These are phyloP conservation scores for Acanthiza pusilla DNA, from an alignment of 2,797 vertebrate species.

Conservation along the genomic window DNA sequence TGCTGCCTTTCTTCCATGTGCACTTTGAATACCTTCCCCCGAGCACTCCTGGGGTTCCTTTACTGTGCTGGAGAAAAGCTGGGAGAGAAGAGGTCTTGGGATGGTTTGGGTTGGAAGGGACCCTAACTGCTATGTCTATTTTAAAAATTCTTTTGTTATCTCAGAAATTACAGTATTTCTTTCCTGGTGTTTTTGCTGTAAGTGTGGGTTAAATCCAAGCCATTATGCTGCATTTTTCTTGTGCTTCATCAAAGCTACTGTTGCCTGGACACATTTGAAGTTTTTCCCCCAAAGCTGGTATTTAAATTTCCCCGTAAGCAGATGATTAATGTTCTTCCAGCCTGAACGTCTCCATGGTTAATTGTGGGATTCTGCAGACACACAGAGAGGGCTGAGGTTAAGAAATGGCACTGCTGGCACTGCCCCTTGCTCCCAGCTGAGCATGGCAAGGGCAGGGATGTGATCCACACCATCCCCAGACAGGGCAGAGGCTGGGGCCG, in stretches of 20 bases:
- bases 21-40: not conserved
- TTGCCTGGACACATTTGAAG: conserved; percentile 42
- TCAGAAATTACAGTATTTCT: not conserved
- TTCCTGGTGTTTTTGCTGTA: not conserved
- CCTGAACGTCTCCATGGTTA: conserved; percentile 2
- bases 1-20: not conserved
- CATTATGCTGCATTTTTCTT: not conserved
- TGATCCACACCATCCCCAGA: not conserved
- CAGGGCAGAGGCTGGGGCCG: not conserved
- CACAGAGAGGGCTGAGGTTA: not conserved
- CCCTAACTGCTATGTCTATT: not conserved
- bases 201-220: conserved; percentile 20
- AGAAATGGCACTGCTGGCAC: not conserved
- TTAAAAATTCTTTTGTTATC: not conserved
- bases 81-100: not conserved
- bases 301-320: conserved; percentile 1
- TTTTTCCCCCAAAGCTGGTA: conserved; percentile 2
- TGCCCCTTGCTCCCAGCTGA: not conserved
- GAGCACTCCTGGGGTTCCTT: not conserved
- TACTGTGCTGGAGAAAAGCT: not conserved
- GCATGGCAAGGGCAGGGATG: not conserved
- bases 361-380: not conserved
- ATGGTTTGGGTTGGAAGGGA: not conserved
- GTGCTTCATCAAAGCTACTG: conserved; percentile 10
- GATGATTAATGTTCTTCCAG: conserved; percentile 40